Evolutionary conservation across 2,113 vertebrate genomes (phyloP).

Genomic region (Mellivora capensis): DNA sequence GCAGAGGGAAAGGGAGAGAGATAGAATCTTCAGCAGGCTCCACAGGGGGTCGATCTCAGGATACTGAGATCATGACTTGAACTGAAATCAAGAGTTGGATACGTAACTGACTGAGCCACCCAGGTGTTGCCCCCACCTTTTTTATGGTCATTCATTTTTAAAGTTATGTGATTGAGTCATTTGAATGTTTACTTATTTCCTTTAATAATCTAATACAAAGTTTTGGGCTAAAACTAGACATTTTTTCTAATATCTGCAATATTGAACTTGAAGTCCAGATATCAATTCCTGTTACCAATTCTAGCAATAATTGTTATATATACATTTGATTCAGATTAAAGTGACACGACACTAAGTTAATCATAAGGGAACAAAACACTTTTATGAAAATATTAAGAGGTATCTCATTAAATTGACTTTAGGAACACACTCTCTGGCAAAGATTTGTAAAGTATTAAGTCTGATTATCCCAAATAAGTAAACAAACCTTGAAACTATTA

Average conservation of each 20-base stretch:
- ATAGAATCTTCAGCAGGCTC: not conserved
- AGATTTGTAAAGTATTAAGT: conserved; percentile 15
- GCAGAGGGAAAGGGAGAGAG: not conserved
- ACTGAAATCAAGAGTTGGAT: not conserved
- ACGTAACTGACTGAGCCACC: not conserved
- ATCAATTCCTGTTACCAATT: not conserved
- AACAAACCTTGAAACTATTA: conserved; percentile 25
- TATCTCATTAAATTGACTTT: conserved; percentile 7
- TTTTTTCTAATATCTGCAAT: not conserved
- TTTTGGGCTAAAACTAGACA: not conserved
- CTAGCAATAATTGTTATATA: conserved; percentile 23
- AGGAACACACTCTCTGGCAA: not conserved
- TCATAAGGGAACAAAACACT: not conserved
- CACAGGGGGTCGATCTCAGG: not conserved
- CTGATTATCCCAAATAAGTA: not conserved
- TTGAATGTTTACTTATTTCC: not conserved
- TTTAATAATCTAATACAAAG: conserved; percentile 33
- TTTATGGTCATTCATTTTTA: not conserved
- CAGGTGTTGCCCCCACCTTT: not conserved
- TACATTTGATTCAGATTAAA: conserved; percentile 16
- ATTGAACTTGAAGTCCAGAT: conserved; percentile 25
- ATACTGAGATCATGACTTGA: not conserved
- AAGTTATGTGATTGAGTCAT: not conserved
- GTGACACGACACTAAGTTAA: conserved; percentile 12
- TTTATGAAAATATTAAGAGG: conserved; percentile 21